A percentile compares a stretch with the other conserved stretches of the same genome.
These are phyloP conservation scores for Pseudorhiza aurosa DNA, from an alignment of 30 jellyfish, hydroid and myxozoan species.

Conservation along the genomic window DNA sequence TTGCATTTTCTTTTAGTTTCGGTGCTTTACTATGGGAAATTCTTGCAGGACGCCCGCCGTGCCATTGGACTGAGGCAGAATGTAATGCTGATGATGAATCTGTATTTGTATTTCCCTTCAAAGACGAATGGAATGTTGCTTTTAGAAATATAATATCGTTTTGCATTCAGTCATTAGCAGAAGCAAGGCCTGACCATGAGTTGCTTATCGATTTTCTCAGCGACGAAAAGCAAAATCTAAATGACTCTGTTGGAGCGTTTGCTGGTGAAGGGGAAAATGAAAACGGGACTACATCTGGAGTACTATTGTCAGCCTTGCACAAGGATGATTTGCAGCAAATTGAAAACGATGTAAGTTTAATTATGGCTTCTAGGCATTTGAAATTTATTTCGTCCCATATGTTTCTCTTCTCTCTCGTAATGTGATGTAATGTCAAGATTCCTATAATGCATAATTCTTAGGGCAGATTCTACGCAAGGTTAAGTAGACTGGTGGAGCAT, in stretches of 20 bases:
- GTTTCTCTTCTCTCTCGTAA: too few species aligned
- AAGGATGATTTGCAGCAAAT: not conserved
- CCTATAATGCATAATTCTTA: too few species aligned
- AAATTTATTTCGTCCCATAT: too few species aligned
- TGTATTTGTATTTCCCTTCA: slow-evolving; percentile 28
- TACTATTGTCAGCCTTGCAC: not conserved
- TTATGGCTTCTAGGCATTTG: too few species aligned
- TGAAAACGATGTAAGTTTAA: not conserved
- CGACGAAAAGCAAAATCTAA: not conserved
- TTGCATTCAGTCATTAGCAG: slow-evolving; percentile 26
- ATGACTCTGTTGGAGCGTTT: not conserved
- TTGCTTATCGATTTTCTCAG: slow-evolving; percentile 21
- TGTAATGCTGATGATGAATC: slow-evolving; percentile 5
- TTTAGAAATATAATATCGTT: slow-evolving; percentile 36
- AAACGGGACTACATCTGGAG: not conserved
- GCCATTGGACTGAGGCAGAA: slow-evolving; percentile 42
- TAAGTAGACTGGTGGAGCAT: too few species aligned
- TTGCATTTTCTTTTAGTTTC: slow-evolving; percentile 30
- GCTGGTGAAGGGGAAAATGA: not conserved
- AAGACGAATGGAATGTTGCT: slow-evolving; percentile 21
- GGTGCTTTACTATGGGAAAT: slow-evolving; percentile 59
- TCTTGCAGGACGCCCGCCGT: slow-evolving; percentile 40
- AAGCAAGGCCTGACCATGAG: slow-evolving; percentile 37
- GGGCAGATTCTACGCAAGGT: too few species aligned
- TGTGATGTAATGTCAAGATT: too few species aligned